Evolutionary conservation across 2,888 invertebrate genomes (phyloP), one percentile per base, ranked within the genome.

Genomic region (Atethmia centrago): DNA sequence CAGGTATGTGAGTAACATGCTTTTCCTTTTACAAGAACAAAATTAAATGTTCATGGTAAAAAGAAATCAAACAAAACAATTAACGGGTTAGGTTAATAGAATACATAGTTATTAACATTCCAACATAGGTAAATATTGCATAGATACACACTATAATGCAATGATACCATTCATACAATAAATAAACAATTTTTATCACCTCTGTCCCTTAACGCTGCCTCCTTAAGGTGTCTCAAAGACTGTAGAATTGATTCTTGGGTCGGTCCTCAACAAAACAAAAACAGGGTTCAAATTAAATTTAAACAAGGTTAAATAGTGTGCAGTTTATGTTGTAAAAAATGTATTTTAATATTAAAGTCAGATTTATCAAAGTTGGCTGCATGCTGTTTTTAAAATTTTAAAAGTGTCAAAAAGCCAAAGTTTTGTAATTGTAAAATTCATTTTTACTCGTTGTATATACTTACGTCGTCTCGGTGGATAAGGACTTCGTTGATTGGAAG

Each of bases 401-500:
- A 77, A 81, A 72, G 77, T 78, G 68, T 65, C 25, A 71, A 80
- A 71, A 84, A 77, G 70, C 80, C 81, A 80, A 77, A 83, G 59
- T 68, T 66, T 59, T 58, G n/a, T 71, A 74, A 64, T 73, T 64
- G 16, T 59, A 53, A 78, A 79, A 49, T 53, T 42, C 14, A 51
- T 61, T 12, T n/a, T 66, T 36, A 59, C 40, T 51, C 4, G 45
- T 65, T 47, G 45, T 62, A 67, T 70, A 81, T 87, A 98, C 98
- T 98, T 97, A 98, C 98, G 97, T 97, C 98, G 97, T 95, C 98
- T 97, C 85, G 98, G 97, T 87, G 98, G 98, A 94, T 98, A 98
- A 74, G 98, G 98, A 94, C 98, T 98, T 93, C 98, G 97, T 95
- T 98, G 98, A 92, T 97, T 98, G 87, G 98, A 98, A 90, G 98